Evolutionary conservation across 1,140 invertebrate species (phyloP).

Genomic region (Tenebrio molitor): DNA sequence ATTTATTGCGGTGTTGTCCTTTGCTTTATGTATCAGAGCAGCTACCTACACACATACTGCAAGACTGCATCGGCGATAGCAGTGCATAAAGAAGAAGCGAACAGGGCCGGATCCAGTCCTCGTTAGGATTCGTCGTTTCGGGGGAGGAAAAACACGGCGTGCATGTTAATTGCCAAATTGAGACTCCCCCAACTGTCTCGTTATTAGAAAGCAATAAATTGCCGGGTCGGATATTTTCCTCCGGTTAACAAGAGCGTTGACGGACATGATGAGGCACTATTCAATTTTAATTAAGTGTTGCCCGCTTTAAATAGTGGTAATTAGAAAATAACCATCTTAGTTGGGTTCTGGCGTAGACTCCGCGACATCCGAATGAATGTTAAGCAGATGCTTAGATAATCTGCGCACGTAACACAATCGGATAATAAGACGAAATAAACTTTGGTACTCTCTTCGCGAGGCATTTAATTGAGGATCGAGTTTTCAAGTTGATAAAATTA

Average conservation of each 20-base stretch:
- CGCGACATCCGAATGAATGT: slow-evolving; percentile 32
- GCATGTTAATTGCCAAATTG: not conserved
- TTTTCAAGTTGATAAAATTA: slow-evolving; percentile 62
- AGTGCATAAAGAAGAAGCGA: slow-evolving; percentile 18
- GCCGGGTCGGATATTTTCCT: not conserved
- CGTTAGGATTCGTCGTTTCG: too few relatives aligned
- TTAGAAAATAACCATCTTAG: slow-evolving; percentile 35
- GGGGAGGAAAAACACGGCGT: too few relatives aligned
- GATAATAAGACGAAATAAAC: slow-evolving; percentile 58
- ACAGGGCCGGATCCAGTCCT: not conserved
- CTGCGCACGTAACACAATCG: slow-evolving; percentile 57
- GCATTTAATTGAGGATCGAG: slow-evolving; percentile 63
- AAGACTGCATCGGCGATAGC: slow-evolving; percentile 25
- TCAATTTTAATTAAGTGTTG: slow-evolving; percentile 34
- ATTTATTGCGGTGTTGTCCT: slow-evolving; percentile 29
- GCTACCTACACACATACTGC: slow-evolving; percentile 28
- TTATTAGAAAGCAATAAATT: not conserved
- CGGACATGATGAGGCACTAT: slow-evolving; percentile 29
- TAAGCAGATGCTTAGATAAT: slow-evolving; percentile 51
- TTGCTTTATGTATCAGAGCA: slow-evolving; percentile 32
- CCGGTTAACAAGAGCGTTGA: not conserved
- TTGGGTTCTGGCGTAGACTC: not conserved
- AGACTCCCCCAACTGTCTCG: not conserved
- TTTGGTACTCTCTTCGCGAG: slow-evolving; percentile 53
- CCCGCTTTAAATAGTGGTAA: slow-evolving; percentile 31